Conservation (phyloP, 2,113 vertebrate genomes). For the Mus pahari region DNA sequence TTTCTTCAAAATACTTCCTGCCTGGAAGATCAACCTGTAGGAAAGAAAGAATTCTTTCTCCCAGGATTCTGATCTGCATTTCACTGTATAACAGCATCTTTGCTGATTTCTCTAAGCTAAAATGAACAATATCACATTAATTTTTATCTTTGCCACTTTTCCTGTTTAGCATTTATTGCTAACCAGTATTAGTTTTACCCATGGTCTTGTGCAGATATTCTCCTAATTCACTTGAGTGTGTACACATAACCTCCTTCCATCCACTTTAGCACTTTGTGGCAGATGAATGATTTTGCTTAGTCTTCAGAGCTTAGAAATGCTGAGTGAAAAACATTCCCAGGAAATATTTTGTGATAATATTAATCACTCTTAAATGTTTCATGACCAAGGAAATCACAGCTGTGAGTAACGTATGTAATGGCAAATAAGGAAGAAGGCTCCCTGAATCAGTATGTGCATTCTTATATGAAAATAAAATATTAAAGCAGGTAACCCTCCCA, state of each 20-base stretch:
- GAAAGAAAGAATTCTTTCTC: background rate
- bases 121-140: background rate
- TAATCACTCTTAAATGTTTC: background rate
- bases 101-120: background rate
- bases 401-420: background rate
- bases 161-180: background rate
- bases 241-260: background rate
- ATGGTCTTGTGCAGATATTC: background rate
- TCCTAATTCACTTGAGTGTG: constrained; percentile 34
- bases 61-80: background rate
- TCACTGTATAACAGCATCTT: background rate
- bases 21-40: background rate
- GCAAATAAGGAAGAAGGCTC: background rate
- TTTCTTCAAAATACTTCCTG: constrained; percentile 11
- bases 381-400: background rate
- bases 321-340: background rate
- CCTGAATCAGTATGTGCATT: background rate
- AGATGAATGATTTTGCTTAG: background rate
- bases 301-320: background rate
- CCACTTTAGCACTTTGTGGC: background rate
- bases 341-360: background rate
- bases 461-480: constrained; percentile 1
- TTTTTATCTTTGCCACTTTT: background rate
- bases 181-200: background rate
- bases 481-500: background rate